Evolutionary conservation across 2,113 vertebrate species (phyloP).

Genomic region (Microcebus griseorufus): DNA sequence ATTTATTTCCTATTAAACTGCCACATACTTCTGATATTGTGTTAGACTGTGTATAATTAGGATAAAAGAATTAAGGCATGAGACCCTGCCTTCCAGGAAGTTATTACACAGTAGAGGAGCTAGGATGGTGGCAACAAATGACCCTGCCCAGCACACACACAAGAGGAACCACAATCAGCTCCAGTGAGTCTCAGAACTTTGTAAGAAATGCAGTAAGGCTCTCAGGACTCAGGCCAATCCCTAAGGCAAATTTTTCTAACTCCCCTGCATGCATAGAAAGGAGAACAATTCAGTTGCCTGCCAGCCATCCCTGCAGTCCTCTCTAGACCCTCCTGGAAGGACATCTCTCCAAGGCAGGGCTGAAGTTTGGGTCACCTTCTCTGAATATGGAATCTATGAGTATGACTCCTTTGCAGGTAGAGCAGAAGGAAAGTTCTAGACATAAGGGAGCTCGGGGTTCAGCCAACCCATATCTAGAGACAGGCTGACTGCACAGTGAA

Average conservation of each 20-base stretch:
- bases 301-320: neutral
- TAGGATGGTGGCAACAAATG: neutral
- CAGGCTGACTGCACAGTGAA: neutral
- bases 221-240: neutral
- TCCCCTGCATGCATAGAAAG: neutral
- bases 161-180: neutral
- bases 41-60: conserved; percentile 36
- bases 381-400: neutral
- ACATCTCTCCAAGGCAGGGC: neutral
- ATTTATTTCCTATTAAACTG: conserved; percentile 61
- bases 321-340: neutral
- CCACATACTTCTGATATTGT: neutral
- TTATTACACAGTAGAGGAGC: neutral
- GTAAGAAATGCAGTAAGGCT: neutral
- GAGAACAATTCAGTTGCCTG: neutral
- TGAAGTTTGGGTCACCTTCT: neutral
- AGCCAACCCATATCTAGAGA: neutral
- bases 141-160: neutral
- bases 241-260: neutral
- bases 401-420: neutral
- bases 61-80: conserved; percentile 39
- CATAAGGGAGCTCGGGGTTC: neutral
- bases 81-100: neutral
- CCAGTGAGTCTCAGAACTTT: neutral
- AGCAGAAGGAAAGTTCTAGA: neutral